phyloP scores from a whole-genome alignment of 2,888 invertebrate genomes.

The Seladonia tumulorum region DNA sequence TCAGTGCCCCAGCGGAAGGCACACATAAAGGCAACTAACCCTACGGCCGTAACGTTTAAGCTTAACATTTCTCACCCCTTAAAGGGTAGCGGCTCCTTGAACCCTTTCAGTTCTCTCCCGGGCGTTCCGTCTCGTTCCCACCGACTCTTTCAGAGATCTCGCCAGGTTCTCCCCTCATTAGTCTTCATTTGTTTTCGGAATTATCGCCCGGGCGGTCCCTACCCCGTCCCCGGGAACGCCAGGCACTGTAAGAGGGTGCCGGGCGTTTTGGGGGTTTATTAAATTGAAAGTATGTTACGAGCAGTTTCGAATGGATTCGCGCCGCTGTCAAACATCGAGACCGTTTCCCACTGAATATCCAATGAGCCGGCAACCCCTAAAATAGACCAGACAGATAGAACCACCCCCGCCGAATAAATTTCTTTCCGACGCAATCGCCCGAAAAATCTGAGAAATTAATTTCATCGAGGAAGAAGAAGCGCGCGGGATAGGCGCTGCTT shows the following conservation, averaged over 20 bases:
- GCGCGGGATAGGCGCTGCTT: background rate
- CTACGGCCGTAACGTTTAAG: constrained; percentile 82
- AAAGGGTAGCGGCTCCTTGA: constrained; percentile 80
- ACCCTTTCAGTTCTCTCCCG: constrained; percentile 77
- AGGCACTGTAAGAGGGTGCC: constrained; percentile 66
- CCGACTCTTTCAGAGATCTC: constrained; percentile 69
- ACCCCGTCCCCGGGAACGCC: constrained; percentile 70
- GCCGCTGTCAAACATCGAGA: constrained; percentile 36
- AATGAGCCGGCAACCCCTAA: background rate
- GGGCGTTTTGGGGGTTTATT: constrained; percentile 77
- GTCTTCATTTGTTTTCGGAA: constrained; percentile 84
- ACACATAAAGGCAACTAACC: constrained; percentile 79
- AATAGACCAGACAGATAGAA: background rate
- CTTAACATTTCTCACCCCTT: constrained; percentile 83
- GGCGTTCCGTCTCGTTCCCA: constrained; percentile 59
- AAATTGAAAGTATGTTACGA: constrained; percentile 81
- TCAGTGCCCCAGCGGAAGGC: constrained; percentile 68
- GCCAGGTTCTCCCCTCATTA: constrained; percentile 82
- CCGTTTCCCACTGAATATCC: background rate
- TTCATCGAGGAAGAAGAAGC: background rate
- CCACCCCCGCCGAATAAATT: background rate
- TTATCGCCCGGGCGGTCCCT: constrained; percentile 77
- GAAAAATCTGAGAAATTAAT: background rate
- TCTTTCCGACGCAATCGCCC: background rate
- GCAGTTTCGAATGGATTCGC: constrained; percentile 52